Evolutionary conservation across 2,888 invertebrate genomes (phyloP).

Genomic region (Spodoptera littoralis): DNA sequence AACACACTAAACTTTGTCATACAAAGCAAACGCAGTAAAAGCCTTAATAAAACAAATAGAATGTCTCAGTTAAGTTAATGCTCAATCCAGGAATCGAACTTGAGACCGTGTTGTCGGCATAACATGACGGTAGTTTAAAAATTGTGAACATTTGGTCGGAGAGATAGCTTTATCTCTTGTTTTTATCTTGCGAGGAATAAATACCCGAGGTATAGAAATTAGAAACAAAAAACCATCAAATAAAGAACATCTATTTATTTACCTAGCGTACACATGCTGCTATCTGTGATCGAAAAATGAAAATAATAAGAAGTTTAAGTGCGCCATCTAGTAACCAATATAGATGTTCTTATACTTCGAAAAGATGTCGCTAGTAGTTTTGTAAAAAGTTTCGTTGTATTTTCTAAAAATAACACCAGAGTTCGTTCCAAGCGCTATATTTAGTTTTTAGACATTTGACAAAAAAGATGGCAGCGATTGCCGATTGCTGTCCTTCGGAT

Average conservation of each 20-base stretch:
- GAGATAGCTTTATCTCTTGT: too few relatives aligned
- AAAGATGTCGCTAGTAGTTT: constrained; percentile 73
- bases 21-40: too few relatives aligned
- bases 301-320: neutral
- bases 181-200: too few relatives aligned
- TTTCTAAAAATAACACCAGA: constrained; percentile 89
- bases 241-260: neutral
- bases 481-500: constrained; percentile 86
- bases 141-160: too few relatives aligned
- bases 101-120: too few relatives aligned
- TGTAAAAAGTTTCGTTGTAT: constrained; percentile 68
- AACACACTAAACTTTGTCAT: too few relatives aligned
- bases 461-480: constrained; percentile 89
- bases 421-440: constrained; percentile 88
- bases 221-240: too few relatives aligned
- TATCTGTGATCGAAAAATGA: constrained; percentile 27
- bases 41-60: too few relatives aligned
- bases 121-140: too few relatives aligned
- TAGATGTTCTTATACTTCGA: neutral
- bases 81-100: too few relatives aligned
- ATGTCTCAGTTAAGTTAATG: too few relatives aligned
- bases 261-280: constrained; percentile 18
- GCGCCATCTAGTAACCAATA: constrained; percentile 63
- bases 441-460: constrained; percentile 89
- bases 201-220: neutral